A percentile compares a stretch with the other conserved stretches of the same genome.
These are phyloP conservation scores for Dicyrtomina minuta DNA, from an alignment of 2,888 invertebrate species.

Conservation along the genomic window DNA sequence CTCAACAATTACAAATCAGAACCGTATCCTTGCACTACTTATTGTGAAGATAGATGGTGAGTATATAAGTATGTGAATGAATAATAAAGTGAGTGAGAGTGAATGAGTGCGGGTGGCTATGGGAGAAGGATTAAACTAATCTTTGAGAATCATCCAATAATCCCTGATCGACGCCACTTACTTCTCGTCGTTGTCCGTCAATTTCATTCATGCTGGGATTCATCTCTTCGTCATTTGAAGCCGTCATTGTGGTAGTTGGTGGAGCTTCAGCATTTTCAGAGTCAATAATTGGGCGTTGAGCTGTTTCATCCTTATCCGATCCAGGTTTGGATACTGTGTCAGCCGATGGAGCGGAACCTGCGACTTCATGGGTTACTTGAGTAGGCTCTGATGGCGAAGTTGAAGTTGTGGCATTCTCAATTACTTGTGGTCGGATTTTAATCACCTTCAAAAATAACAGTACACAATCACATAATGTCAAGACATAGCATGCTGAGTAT, in stretches of 20 bases:
- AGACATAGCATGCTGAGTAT: too few species aligned
- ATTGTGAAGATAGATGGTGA: too few species aligned
- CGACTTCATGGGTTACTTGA: conserved; percentile 16
- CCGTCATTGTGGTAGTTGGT: conserved; percentile 24
- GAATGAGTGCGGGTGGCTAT: too few species aligned
- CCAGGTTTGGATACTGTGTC: conserved; percentile 13
- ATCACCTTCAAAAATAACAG: conserved; percentile 43
- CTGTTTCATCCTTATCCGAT: conserved; percentile 22
- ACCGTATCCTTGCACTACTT: too few species aligned
- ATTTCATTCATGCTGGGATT: conserved; percentile 51
- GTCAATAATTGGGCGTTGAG: conserved; percentile 20
- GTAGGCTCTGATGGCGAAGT: conserved; percentile 8
- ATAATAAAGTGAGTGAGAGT: too few species aligned
- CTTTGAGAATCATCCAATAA: conserved; percentile 39
- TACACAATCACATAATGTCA: conserved; percentile 3
- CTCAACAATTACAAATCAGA: too few species aligned
- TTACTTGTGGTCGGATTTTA: conserved; percentile 44
- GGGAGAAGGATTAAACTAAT: too few species aligned
- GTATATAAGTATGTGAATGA: too few species aligned
- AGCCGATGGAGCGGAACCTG: conserved; percentile 17
- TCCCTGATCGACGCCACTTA: conserved; percentile 49
- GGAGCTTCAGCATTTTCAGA: conserved; percentile 14
- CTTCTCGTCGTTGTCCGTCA: conserved; percentile 37
- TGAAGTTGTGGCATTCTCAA: conserved; percentile 7
- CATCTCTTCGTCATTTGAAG: too few species aligned